Evolutionary conservation across 2,113 vertebrate species (phyloP).

Genomic region (Balaeniceps rex): DNA sequence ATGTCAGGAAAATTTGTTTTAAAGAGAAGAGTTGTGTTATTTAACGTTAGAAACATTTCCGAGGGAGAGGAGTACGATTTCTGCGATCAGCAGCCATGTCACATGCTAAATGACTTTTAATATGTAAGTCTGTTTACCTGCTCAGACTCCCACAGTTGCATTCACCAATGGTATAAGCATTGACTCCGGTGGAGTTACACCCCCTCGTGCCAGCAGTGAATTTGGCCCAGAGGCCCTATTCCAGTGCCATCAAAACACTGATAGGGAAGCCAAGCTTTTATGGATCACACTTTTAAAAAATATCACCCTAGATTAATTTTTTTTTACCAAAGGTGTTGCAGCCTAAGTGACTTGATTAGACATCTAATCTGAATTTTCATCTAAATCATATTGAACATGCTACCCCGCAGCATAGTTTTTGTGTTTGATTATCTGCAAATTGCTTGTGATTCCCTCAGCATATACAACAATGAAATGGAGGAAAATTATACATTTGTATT

Average conservation of each 20-base stretch:
- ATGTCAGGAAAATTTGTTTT: neutral
- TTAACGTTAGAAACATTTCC: neutral
- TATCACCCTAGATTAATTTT: neutral
- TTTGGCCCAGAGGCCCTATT: neutral
- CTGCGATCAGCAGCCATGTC: neutral
- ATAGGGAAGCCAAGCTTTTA: neutral
- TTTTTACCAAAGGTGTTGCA: neutral
- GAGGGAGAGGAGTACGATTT: neutral
- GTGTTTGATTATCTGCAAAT: neutral
- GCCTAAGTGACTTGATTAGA: neutral
- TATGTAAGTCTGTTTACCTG: slow-evolving; percentile 36
- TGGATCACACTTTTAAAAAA: neutral
- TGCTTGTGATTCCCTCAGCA: neutral
- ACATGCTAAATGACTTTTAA: neutral
- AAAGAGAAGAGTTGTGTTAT: neutral
- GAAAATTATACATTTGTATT: neutral
- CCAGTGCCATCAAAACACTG: neutral
- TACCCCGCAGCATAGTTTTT: neutral
- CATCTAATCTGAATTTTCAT: neutral
- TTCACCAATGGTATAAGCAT: neutral
- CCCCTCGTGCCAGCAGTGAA: neutral
- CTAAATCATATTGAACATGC: neutral
- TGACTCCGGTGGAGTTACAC: neutral
- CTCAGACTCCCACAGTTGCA: slow-evolving; percentile 18
- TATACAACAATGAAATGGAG: neutral